Percentiles rank a stretch among this genome's conserved stretches.
Evolutionary conservation across 2,113 vertebrate genomes (phyloP).

Genomic region (Recurvirostra avosetta): DNA sequence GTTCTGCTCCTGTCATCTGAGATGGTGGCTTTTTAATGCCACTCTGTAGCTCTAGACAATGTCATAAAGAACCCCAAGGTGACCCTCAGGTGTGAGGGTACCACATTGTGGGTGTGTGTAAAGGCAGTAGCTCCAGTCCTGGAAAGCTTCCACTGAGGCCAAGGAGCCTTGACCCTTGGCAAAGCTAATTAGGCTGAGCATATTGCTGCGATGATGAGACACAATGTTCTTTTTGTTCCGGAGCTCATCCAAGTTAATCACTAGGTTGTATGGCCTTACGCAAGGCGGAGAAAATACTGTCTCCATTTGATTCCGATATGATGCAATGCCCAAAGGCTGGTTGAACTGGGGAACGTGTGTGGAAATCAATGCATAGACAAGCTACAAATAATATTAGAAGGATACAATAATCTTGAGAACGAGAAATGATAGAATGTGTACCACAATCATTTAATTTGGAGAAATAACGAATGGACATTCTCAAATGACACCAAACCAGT

Average conservation of each 20-base stretch:
- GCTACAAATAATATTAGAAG: background rate
- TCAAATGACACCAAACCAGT: background rate
- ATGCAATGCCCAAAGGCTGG: background rate
- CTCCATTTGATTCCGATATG: background rate
- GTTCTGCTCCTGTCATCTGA: background rate
- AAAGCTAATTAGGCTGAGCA: background rate
- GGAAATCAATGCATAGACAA: background rate
- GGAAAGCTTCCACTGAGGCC: background rate
- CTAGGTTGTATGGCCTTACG: background rate
- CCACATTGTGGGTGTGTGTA: fast-evolving
- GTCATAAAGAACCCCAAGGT: background rate
- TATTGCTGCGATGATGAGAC: background rate
- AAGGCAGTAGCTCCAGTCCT: background rate
- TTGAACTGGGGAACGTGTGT: background rate
- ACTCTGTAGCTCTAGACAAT: background rate
- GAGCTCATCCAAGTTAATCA: background rate
- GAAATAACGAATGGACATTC: background rate
- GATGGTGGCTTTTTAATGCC: background rate
- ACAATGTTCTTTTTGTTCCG: background rate
- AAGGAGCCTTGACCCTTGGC: background rate
- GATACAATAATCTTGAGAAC: background rate
- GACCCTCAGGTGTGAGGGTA: background rate
- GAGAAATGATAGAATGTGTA: background rate
- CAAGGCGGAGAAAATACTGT: background rate
- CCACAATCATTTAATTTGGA: background rate